These are phyloP conservation scores for Rhopalosiphum maidis DNA, from an alignment of 1,140 invertebrate species.

Conservation along the genomic window DNA sequence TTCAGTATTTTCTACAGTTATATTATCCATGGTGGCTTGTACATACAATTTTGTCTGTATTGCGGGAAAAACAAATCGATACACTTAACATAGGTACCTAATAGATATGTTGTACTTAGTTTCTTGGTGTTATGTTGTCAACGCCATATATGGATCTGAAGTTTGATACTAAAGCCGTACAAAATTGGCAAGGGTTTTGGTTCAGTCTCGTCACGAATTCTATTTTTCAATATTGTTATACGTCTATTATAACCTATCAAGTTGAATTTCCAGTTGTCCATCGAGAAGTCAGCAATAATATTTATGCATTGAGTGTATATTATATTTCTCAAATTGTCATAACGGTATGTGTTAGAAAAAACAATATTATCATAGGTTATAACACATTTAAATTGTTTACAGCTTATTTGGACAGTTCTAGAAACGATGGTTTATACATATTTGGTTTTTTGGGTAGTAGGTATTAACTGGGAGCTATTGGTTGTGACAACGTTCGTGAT, in stretches of 20 bases:
- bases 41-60: background rate
- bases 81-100: background rate
- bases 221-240: constrained; percentile 74
- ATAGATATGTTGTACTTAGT: constrained; percentile 63
- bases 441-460: background rate
- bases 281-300: constrained; percentile 71
- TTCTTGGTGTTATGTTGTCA: constrained; percentile 70
- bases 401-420: constrained; percentile 35
- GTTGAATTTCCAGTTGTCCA: constrained; percentile 71
- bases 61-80: background rate
- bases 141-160: constrained; percentile 66
- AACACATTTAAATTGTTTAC: background rate
- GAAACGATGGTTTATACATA: constrained; percentile 18
- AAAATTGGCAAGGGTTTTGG: constrained; percentile 74
- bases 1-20: background rate
- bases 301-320: constrained; percentile 72
- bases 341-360: constrained; percentile 66
- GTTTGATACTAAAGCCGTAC: constrained; percentile 70
- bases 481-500: constrained; percentile 5
- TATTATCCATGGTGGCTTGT: background rate
- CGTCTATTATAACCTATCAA: constrained; percentile 74
- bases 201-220: constrained; percentile 75
- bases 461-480: constrained; percentile 9
- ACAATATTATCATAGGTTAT: background rate
- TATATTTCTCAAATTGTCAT: constrained; percentile 75